Evolutionary conservation across 2,888 invertebrate species (phyloP).

Genomic region (Tridacna gigas): DNA sequence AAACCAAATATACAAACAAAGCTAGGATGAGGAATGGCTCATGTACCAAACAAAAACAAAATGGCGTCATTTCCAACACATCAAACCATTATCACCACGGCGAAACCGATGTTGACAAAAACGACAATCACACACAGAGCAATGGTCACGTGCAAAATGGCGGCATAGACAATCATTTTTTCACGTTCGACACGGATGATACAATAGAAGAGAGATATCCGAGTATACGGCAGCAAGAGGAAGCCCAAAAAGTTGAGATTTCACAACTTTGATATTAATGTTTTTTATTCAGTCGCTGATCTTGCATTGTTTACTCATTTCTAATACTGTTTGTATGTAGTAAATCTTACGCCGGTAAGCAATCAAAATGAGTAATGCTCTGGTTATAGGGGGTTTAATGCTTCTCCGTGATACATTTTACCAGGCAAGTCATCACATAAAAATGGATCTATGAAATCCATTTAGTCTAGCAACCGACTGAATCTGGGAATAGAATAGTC

Average conservation of each 20-base stretch:
- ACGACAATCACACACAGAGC: constrained; percentile 13
- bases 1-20: neutral
- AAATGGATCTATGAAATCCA: no score
- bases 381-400: no score
- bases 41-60: neutral
- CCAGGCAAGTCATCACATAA: no score
- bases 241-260: neutral
- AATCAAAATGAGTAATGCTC: no score
- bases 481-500: no score
- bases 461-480: no score
- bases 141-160: constrained; percentile 45
- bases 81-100: neutral
- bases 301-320: no score
- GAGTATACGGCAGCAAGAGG: constrained; percentile 18
- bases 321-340: no score
- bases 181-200: constrained; percentile 39
- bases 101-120: neutral
- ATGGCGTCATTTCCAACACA: constrained; percentile 8
- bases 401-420: no score
- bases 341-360: no score
- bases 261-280: constrained; percentile 6
- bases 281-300: no score
- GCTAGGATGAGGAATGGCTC: neutral
- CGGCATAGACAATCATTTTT: constrained; percentile 35
- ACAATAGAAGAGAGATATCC: constrained; percentile 40